Conservation (phyloP, 2,888 invertebrate genomes). For the Ganaspis brasiliensis region DNA sequence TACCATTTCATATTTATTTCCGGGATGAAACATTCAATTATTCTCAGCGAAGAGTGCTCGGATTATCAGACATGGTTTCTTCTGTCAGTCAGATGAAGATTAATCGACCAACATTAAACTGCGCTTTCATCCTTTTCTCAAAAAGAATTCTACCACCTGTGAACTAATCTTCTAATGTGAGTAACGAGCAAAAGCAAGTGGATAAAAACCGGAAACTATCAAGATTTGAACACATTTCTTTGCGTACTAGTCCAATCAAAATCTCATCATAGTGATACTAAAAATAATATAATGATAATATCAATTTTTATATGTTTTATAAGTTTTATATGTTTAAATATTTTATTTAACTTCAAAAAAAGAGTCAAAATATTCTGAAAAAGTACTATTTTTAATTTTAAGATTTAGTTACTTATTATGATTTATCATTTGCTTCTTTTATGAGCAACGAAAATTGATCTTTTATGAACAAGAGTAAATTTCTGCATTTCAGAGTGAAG, state of each 20-base stretch:
- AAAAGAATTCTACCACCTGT: slow-evolving; percentile 2
- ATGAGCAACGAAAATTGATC: too few species aligned
- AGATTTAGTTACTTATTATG: too few species aligned
- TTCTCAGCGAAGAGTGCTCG: neutral
- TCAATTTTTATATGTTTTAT: too few species aligned
- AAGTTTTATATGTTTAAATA: too few species aligned
- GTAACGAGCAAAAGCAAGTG: neutral
- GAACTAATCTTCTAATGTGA: slow-evolving; percentile 3
- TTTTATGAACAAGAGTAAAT: too few species aligned
- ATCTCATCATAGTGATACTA: neutral
- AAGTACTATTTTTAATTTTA: too few species aligned
- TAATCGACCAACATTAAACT: slow-evolving; percentile 8
- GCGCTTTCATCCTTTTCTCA: neutral
- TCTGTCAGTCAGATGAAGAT: slow-evolving; percentile 6
- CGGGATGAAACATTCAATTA: neutral
- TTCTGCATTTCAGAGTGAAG: too few species aligned
- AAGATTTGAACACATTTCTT: neutral
- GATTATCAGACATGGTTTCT: neutral
- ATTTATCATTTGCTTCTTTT: too few species aligned
- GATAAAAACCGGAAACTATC: neutral
- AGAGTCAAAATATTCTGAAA: too few species aligned
- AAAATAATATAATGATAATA: neutral
- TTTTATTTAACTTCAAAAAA: too few species aligned
- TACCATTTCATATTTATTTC: neutral
- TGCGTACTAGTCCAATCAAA: neutral